Evolutionary conservation across 2,113 vertebrate genomes (phyloP).

Genomic region (Bufo bufo): DNA sequence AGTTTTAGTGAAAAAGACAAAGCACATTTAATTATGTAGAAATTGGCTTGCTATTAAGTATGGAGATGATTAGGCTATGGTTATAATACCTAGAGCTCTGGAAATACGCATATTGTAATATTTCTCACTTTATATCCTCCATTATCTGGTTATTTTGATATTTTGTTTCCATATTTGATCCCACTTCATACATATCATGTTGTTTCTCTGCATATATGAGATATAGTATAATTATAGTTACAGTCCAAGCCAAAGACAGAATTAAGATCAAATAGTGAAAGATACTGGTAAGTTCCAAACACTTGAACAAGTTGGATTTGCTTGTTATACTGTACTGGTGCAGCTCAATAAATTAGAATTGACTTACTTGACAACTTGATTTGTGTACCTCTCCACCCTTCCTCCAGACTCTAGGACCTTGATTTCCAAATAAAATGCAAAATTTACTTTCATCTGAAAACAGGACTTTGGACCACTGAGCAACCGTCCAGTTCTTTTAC

Average conservation of each 20-base stretch:
- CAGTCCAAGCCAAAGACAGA: not conserved
- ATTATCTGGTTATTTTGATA: not conserved
- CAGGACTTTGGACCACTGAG: too few species aligned
- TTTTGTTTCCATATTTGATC: slow-evolving; percentile 15
- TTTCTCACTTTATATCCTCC: slow-evolving; percentile 21
- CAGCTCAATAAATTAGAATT: too few species aligned
- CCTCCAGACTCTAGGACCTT: too few species aligned
- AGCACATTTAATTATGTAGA: not conserved
- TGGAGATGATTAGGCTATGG: not conserved
- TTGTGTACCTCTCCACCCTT: too few species aligned
- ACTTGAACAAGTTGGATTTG: too few species aligned
- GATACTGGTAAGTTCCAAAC: too few species aligned
- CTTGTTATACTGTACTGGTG: too few species aligned
- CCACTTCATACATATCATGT: not conserved
- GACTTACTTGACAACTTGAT: too few species aligned
- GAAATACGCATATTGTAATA: not conserved
- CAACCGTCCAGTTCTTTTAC: too few species aligned
- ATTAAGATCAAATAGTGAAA: not conserved
- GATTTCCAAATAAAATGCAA: too few species aligned
- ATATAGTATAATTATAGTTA: not conserved
- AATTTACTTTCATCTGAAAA: too few species aligned
- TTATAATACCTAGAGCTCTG: not conserved
- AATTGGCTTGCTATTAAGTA: not conserved
- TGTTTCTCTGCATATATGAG: slow-evolving; percentile 3
- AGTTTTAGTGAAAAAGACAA: not conserved